Evolutionary conservation across 2,888 invertebrate species (phyloP).

Genomic region (Hyppa rectilinea): DNA sequence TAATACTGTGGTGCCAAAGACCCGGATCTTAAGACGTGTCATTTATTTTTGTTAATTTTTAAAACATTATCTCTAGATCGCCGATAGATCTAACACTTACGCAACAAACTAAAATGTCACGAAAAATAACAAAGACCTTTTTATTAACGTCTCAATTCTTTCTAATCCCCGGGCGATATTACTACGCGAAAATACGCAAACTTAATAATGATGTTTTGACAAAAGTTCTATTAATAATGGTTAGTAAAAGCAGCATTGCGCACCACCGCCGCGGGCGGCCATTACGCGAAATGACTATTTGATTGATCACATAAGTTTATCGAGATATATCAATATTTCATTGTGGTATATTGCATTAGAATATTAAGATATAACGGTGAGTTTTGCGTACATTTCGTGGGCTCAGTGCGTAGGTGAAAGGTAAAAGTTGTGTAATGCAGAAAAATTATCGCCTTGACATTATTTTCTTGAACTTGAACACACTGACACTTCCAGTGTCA

Average conservation of each 20-base stretch:
- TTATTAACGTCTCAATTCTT: conserved; percentile 33
- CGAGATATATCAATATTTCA: conserved; percentile 58
- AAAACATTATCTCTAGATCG: not conserved
- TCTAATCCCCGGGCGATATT: conserved; percentile 35
- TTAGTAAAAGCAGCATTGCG: conserved; percentile 49
- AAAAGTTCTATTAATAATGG: conserved; percentile 54
- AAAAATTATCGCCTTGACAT: conserved; percentile 45
- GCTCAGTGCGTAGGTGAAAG: conserved; percentile 38
- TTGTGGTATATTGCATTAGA: conserved; percentile 54
- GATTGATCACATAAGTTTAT: conserved; percentile 61
- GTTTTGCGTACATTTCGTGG: conserved; percentile 35
- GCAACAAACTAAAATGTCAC: conserved; percentile 35
- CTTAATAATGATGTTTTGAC: conserved; percentile 56
- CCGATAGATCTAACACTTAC: conserved; percentile 27
- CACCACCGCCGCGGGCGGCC: conserved; percentile 60
- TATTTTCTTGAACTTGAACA: conserved; percentile 13
- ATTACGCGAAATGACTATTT: conserved; percentile 61
- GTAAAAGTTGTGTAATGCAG: not conserved
- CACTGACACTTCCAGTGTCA: too few species aligned
- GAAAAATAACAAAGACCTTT: conserved; percentile 12
- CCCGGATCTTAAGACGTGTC: conserved; percentile 13
- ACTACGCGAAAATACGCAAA: conserved; percentile 46
- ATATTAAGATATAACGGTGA: conserved; percentile 34
- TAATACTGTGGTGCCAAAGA: too few species aligned
- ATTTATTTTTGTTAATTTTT: not conserved